Conservation (phyloP, 2,888 invertebrate genomes). For the Sthenelais limicola region DNA sequence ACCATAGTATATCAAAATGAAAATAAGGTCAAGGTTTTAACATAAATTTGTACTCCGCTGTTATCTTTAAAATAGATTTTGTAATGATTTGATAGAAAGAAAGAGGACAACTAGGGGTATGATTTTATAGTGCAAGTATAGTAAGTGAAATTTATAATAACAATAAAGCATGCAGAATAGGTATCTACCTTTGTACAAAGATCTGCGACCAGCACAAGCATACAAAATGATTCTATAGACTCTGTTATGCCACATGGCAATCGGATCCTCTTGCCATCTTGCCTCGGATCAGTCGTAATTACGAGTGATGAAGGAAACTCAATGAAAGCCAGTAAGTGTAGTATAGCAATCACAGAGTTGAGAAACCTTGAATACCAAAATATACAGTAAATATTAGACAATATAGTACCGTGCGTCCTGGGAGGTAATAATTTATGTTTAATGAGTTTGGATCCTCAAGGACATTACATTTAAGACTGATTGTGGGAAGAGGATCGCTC, state of each 20-base stretch:
- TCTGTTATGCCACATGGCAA: conserved; percentile 66
- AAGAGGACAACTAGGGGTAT: too few relatives aligned
- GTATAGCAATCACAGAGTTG: conserved; percentile 59
- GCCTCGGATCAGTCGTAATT: conserved; percentile 62
- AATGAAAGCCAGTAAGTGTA: conserved; percentile 67
- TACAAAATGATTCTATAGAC: conserved; percentile 62
- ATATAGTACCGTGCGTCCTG: too few relatives aligned
- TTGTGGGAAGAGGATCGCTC: too few relatives aligned
- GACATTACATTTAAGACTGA: too few relatives aligned
- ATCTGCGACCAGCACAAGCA: conserved; percentile 61
- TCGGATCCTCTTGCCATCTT: conserved; percentile 48
- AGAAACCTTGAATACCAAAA: conserved; percentile 60
- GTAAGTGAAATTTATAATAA: background rate
- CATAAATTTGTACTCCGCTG: too few relatives aligned
- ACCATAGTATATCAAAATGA: background rate
- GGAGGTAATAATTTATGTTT: too few relatives aligned
- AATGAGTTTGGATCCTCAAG: too few relatives aligned
- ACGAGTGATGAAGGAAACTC: conserved; percentile 69
- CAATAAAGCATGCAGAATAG: background rate
- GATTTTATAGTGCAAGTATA: background rate
- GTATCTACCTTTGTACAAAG: conserved; percentile 58
- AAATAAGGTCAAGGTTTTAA: background rate
- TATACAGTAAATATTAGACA: too few relatives aligned
- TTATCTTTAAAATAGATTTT: too few relatives aligned
- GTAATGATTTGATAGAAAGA: too few relatives aligned